Evolutionary conservation across 2,888 invertebrate species (phyloP).

Genomic region (Euclidia mi): DNA sequence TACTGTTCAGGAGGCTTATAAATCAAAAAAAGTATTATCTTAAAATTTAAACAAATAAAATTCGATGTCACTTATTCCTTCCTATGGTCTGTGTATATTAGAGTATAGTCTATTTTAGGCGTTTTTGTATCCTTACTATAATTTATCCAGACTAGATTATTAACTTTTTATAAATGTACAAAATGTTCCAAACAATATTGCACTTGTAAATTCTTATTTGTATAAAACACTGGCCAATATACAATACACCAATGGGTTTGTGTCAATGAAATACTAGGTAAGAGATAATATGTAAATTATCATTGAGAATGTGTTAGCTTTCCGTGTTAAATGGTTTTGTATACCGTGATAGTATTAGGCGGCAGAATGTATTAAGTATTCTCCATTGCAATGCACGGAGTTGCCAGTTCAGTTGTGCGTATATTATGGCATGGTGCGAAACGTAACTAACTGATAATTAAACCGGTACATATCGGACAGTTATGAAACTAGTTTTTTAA

Average conservation of each 20-base stretch:
- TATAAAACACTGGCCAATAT: constrained; percentile 9
- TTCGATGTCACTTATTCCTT: background rate
- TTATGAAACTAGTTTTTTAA: no score
- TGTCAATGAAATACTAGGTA: no score
- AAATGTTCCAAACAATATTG: constrained; percentile 37
- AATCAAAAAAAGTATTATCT: background rate
- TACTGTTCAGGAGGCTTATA: background rate
- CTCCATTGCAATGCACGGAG: no score
- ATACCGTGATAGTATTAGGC: no score
- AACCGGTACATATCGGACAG: no score
- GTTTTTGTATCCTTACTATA: background rate
- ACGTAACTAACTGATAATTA: no score
- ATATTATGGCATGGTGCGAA: no score
- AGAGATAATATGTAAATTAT: no score
- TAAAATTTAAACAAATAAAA: background rate
- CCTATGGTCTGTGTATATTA: background rate
- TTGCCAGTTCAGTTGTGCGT: no score
- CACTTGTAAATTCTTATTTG: constrained; percentile 28
- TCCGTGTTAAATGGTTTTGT: no score
- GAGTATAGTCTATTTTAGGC: background rate
- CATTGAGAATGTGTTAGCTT: no score
- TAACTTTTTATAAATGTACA: constrained; percentile 30
- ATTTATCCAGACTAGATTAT: constrained; percentile 40
- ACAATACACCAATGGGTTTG: background rate
- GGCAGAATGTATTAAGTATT: no score